Evolutionary conservation across 2,797 vertebrate genomes (phyloP).

Genomic region (Rhynchonycteris naso): DNA sequence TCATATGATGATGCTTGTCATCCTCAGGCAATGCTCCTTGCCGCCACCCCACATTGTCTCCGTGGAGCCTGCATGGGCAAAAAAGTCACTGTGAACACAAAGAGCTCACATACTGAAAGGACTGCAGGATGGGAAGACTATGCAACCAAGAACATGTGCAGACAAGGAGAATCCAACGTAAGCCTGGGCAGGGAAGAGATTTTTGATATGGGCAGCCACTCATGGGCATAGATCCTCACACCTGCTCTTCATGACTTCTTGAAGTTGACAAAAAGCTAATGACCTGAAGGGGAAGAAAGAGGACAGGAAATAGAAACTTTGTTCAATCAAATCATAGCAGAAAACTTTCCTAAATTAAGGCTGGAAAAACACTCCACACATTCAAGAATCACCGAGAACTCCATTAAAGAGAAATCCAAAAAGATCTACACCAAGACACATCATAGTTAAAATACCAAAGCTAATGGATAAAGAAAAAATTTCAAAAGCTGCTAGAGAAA

Average conservation of each 20-base stretch:
- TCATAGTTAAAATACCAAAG: no score
- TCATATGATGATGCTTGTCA: not conserved
- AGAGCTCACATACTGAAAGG: not conserved
- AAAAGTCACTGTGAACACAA: not conserved
- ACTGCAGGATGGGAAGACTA: no score
- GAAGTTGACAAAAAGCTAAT: not conserved
- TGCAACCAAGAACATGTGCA: accelerated
- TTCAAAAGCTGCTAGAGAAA: no score
- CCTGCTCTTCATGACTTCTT: not conserved
- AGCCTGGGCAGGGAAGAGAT: not conserved
- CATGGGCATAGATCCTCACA: not conserved
- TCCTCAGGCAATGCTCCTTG: not conserved
- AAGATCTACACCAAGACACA: no score
- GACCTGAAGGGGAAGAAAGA: no score
- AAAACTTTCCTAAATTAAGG: no score
- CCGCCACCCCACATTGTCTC: accelerated
- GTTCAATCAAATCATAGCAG: no score
- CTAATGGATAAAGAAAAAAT: no score
- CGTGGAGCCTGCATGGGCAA: not conserved
- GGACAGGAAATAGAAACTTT: no score
- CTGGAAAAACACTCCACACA: no score
- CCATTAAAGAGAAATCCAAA: no score
- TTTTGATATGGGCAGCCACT: not conserved
- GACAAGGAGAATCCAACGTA: accelerated
- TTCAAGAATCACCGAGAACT: no score